These are phyloP conservation scores for Archivesica marissinica DNA, from an alignment of 1,140 invertebrate species.

Conservation along the genomic window DNA sequence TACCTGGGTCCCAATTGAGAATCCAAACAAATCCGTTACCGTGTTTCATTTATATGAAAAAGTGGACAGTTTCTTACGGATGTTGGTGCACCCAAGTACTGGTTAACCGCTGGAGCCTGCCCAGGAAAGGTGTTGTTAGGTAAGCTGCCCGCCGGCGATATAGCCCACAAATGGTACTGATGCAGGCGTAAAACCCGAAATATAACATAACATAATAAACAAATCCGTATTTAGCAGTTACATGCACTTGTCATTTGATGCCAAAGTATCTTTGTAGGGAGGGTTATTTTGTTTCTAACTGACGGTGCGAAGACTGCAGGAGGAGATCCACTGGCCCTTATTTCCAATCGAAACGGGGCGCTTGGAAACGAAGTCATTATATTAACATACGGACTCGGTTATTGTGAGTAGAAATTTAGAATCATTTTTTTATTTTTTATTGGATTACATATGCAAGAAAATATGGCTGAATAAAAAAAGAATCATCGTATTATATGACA, in stretches of 20 bases:
- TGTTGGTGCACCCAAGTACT: background rate
- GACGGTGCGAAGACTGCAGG: conserved; percentile 14
- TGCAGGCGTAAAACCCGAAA: background rate
- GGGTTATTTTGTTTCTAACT: conserved; percentile 37
- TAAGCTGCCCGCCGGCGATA: background rate
- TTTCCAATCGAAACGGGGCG: background rate
- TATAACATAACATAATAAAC: background rate
- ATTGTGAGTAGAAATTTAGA: background rate
- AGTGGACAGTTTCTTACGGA: too few species aligned
- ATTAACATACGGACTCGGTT: conserved; percentile 33
- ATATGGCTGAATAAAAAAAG: too few species aligned
- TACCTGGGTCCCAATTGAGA: too few species aligned
- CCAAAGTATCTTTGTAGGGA: conserved; percentile 22
- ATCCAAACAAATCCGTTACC: too few species aligned
- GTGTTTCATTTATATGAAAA: too few species aligned
- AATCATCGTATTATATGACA: too few species aligned
- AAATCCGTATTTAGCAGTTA: background rate
- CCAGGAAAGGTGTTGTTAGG: background rate
- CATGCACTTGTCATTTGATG: background rate
- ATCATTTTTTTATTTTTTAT: background rate
- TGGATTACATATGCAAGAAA: too few species aligned
- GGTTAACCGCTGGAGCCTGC: background rate
- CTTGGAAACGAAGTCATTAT: conserved; percentile 2
- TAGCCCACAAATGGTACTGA: background rate
- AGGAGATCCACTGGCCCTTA: background rate